A percentile compares a stretch with the other conserved stretches of the same genome.
Conservation (phyloP, 2,113 vertebrate genomes). For the Vombatus ursinus region DNA sequence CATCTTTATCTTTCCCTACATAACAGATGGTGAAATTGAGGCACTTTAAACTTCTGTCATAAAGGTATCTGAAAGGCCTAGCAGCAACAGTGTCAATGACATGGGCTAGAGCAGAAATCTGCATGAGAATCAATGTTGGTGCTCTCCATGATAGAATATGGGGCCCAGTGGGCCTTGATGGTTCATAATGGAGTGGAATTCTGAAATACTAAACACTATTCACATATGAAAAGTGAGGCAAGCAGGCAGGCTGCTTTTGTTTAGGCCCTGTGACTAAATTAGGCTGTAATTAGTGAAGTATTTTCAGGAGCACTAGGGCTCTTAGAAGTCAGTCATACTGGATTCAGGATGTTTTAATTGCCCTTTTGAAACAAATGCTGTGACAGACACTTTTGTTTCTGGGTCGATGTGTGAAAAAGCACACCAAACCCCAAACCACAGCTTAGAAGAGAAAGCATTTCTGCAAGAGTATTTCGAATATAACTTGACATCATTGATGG, state of each 20-base stretch:
- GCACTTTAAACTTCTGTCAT: conserved; percentile 40
- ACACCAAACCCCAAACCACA: conserved; percentile 34
- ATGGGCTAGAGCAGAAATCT: neutral
- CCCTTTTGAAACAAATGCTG: conserved; percentile 66
- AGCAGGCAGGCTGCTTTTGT: conserved; percentile 58
- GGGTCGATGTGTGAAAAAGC: conserved; percentile 32
- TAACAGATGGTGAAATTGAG: conserved; percentile 41
- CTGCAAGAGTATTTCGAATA: conserved; percentile 76
- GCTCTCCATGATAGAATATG: conserved; percentile 34
- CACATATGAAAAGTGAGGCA: conserved; percentile 62
- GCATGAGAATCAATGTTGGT: neutral
- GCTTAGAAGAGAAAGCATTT: conserved; percentile 66
- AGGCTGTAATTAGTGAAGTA: conserved; percentile 61
- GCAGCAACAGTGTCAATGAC: neutral
- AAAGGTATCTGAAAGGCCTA: neutral
- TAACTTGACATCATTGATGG: conserved; percentile 59
- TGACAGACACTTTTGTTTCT: conserved; percentile 67
- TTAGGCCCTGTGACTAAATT: conserved; percentile 61
- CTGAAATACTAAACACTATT: conserved; percentile 51
- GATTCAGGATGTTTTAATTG: conserved; percentile 69
- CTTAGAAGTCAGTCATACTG: conserved; percentile 49
- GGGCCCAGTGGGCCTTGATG: neutral
- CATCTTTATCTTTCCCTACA: conserved; percentile 4
- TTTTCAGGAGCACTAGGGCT: conserved; percentile 61
- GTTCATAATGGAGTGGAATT: conserved; percentile 13